Conservation (phyloP, 2,797 vertebrate genomes). For the Chelon labrosus region DNA sequence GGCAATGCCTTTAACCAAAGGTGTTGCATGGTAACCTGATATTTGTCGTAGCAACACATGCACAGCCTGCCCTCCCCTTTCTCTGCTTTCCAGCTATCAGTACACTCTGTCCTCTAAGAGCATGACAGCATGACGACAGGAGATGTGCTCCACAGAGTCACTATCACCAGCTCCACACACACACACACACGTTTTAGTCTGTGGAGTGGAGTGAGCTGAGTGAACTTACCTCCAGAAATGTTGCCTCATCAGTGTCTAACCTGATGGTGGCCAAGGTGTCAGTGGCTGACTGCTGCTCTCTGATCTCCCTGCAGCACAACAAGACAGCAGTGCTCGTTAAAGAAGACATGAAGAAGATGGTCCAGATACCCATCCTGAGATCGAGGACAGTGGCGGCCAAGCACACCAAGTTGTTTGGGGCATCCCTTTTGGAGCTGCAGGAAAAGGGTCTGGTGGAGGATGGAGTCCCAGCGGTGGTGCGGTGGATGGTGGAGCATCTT, state of each 20-base stretch:
- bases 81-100: slow-evolving; percentile 22
- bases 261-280: slow-evolving; percentile 44
- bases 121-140: slow-evolving; percentile 19
- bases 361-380: slow-evolving; percentile 83
- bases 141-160: slow-evolving; percentile 25
- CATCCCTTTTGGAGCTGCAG: slow-evolving; percentile 84
- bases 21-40: slow-evolving; percentile 82
- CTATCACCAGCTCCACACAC: background rate
- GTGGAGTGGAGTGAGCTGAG: background rate
- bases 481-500: slow-evolving; percentile 89
- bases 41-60: slow-evolving; percentile 78
- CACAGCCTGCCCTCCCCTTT: slow-evolving; percentile 44
- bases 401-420: slow-evolving; percentile 82
- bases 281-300: slow-evolving; percentile 74
- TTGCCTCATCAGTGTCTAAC: slow-evolving; percentile 5
- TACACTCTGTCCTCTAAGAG: slow-evolving; percentile 36
- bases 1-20: slow-evolving; percentile 64
- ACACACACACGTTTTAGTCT: background rate
- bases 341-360: slow-evolving; percentile 94
- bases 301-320: slow-evolving; percentile 89
- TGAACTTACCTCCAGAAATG: slow-evolving; percentile 6
- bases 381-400: slow-evolving; percentile 54
- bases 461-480: slow-evolving; percentile 87
- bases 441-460: slow-evolving; percentile 85
- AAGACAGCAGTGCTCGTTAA: slow-evolving; percentile 88